Conservation (phyloP, 2,113 vertebrate genomes). For the Siphamia tubifer region DNA sequence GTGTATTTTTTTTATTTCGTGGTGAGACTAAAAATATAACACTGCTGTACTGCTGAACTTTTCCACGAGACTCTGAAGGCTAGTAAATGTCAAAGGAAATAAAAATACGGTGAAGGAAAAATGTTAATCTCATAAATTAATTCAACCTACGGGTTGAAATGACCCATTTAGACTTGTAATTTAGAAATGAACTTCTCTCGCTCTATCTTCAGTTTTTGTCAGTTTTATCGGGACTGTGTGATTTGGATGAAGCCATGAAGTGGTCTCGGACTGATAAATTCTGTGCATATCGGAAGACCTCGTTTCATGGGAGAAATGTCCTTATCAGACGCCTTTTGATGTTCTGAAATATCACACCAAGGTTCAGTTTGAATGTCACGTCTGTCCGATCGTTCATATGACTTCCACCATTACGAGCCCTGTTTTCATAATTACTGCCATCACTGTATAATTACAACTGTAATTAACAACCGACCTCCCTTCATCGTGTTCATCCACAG, state of each 20-base stretch:
- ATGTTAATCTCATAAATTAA: slow-evolving; percentile 70
- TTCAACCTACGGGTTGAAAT: slow-evolving; percentile 74
- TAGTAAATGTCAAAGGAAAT: slow-evolving; percentile 67
- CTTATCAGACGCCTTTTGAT: slow-evolving; percentile 76
- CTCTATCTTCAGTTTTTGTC: slow-evolving; percentile 69
- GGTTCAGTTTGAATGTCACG: slow-evolving; percentile 47
- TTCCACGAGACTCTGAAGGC: slow-evolving; percentile 30
- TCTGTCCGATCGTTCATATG: slow-evolving; percentile 52
- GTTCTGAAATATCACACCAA: slow-evolving; percentile 51
- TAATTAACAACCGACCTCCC: slow-evolving; percentile 39
- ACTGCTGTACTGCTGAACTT: slow-evolving; percentile 13
- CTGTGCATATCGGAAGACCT: slow-evolving; percentile 52
- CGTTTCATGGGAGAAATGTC: slow-evolving; percentile 55
- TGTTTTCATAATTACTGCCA: slow-evolving; percentile 60
- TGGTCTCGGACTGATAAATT: slow-evolving; percentile 68
- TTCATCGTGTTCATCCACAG: not conserved
- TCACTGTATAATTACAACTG: slow-evolving; percentile 36
- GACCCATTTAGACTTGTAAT: slow-evolving; percentile 77
- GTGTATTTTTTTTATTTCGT: slow-evolving; percentile 23
- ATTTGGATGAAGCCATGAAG: slow-evolving; percentile 68
- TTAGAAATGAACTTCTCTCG: slow-evolving; percentile 71
- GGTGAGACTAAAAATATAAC: slow-evolving; percentile 1
- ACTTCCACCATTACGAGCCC: slow-evolving; percentile 27
- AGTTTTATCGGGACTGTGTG: slow-evolving; percentile 69
- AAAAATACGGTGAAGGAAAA: slow-evolving; percentile 50